These are phyloP conservation scores for Neuroterus valhalla DNA, from an alignment of 1,140 invertebrate species.

Conservation along the genomic window DNA sequence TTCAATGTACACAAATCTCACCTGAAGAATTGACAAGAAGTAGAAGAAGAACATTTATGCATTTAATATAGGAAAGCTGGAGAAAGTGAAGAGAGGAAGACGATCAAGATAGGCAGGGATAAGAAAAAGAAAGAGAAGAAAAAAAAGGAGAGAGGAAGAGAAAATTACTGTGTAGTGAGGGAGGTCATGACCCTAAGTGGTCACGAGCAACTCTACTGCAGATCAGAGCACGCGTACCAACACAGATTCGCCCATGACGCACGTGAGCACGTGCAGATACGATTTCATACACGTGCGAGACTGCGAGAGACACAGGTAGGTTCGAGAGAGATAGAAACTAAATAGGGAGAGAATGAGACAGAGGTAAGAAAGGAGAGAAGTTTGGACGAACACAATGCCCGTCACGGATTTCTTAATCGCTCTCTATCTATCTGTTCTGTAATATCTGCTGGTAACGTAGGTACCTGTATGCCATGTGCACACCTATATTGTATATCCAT, in stretches of 20 bases:
- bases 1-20: too few species aligned
- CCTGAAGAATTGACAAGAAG: too few species aligned
- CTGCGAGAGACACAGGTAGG: not conserved
- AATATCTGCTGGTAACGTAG: slow-evolving; percentile 55
- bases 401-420: slow-evolving; percentile 74
- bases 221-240: slow-evolving; percentile 42
- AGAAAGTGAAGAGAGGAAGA: slow-evolving; percentile 2
- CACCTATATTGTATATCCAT: slow-evolving; percentile 14
- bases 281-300: slow-evolving; percentile 49
- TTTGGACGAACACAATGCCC: slow-evolving; percentile 63
- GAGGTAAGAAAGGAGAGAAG: slow-evolving; percentile 20
- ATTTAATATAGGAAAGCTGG: slow-evolving; percentile 53
- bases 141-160: slow-evolving; percentile 46
- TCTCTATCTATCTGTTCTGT: slow-evolving; percentile 69
- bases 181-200: slow-evolving; percentile 73
- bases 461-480: slow-evolving; percentile 22
- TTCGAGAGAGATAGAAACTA: slow-evolving; percentile 19
- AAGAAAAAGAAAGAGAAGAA: slow-evolving; percentile 49
- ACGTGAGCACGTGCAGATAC: slow-evolving; percentile 54
- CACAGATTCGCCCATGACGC: slow-evolving; percentile 48
- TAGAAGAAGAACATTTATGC: too few species aligned
- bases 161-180: slow-evolving; percentile 69
- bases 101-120: slow-evolving; percentile 38
- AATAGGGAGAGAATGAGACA: slow-evolving; percentile 26
- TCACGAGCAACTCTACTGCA: slow-evolving; percentile 55